phyloP scores from a whole-genome alignment of 2,888 invertebrate genomes.

The Hemicrepidius hirtus region DNA sequence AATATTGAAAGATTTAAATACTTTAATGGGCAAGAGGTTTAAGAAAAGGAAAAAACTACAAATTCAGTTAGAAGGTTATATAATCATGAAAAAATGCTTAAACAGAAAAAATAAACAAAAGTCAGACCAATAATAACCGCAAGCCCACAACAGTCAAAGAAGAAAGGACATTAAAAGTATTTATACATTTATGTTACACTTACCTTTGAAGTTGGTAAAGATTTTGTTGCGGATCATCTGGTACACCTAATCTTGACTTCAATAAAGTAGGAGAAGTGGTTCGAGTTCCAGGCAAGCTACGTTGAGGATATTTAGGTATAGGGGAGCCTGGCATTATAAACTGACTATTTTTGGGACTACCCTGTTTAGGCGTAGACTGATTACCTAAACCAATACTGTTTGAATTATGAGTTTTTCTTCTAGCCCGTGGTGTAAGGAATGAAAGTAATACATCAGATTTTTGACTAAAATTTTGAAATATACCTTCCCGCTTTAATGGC shows the following conservation, averaged over 20 bases:
- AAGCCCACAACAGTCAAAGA: constrained; percentile 43
- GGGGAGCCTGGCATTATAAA: constrained; percentile 64
- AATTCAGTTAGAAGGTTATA: constrained; percentile 29
- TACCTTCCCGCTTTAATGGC: constrained; percentile 44
- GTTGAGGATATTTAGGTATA: constrained; percentile 58
- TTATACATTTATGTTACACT: constrained; percentile 52
- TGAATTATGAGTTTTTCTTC: constrained; percentile 65
- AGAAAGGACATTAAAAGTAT: constrained; percentile 35
- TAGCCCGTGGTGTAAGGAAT: constrained; percentile 77
- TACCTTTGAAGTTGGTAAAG: constrained; percentile 63
- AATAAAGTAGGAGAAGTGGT: constrained; percentile 67
- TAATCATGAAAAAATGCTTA: constrained; percentile 10
- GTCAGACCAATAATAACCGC: constrained; percentile 49
- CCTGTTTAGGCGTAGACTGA: constrained; percentile 62
- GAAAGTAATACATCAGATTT: constrained; percentile 72
- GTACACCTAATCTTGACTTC: constrained; percentile 60
- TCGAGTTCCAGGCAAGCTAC: constrained; percentile 63
- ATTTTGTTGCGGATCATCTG: constrained; percentile 57
- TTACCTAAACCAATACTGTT: constrained; percentile 44
- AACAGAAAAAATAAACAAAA: constrained; percentile 39
- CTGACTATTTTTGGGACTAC: constrained; percentile 55
- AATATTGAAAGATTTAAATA: constrained; percentile 56
- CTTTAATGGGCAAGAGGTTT: constrained; percentile 16
- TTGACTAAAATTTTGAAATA: constrained; percentile 63
- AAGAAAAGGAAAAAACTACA: constrained; percentile 43